Base-by-base conservation (phyloP, 2,797 vertebrate species). In the Melanotaenia boesemani region DNA sequence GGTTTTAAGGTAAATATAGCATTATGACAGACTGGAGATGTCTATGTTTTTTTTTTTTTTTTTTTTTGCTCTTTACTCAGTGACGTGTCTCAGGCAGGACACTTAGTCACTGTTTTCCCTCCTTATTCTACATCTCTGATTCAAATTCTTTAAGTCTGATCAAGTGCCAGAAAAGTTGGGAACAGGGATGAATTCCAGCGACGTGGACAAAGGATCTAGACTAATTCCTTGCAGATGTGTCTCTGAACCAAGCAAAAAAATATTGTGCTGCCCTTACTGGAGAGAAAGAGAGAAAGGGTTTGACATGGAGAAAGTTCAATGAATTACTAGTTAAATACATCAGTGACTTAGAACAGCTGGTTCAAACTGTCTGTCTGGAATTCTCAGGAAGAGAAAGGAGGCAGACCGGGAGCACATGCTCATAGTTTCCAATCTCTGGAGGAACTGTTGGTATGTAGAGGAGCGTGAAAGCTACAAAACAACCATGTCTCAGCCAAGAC, bases 141-240 rank as follows among this genome's bases (percentile, higher is more conserved):
- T 86, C 62, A 76, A 77, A 86, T 81, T 81, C 77, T 79, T 84
- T 63, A 10, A 63, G 58, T 72, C 71, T 75, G 59, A 48, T 70
- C 44, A 24, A 56, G 63, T 80, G 79, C 86, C 79, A 66, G 55
- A 84, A 73, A 82, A 72, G 54, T 86, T 81, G 84, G 78, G 77
- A 86, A 81, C 70, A 18, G 56, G 62, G 76, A 68, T 82, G 77
- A 87, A 91, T 90, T 91, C 89, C 90, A 93, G 90, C 86, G 62
- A 94, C 88, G 91, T 94, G 93, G 92, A 92, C 88, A 84, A 83
- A 94, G 88, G 88, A 94, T 92, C 74, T 90, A 36, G 79, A 83
- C 85, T 95, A 94, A 95, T 93, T 89, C 70, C 77, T 95, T 93
- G 80, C 94, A 95, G 92, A 95, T 95, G 94, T 95, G 88, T 74